Base-by-base conservation (phyloP, 1,140 invertebrate species). In the Drosophila hydei region DNA sequence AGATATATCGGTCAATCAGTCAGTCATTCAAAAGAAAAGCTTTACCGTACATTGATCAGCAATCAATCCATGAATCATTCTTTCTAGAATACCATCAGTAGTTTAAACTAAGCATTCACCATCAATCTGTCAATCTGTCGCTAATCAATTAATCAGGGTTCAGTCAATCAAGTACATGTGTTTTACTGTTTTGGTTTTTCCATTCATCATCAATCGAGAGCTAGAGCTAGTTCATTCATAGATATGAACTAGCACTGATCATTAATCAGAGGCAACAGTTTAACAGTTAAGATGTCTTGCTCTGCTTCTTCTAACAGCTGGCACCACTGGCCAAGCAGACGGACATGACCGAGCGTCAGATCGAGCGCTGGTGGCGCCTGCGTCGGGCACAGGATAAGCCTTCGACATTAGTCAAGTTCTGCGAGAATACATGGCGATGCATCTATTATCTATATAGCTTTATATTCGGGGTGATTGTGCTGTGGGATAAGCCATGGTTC, bases 401-500 rank as follows among this genome's bases (percentile, higher is more conserved):
- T 0, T 96, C 96, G 9, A 97, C 96, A 7, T 92, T 98, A 38
- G 94, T 95, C n/a, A 98, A 98, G 91, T 98, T 98, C 92, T 96
- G 96, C 88, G 97, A 98, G 92, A 97, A 96, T 90, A 94, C 95
- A 91, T 99, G 97, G 97, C 93, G 97, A 74, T 97, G 96, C 91
- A 92, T 95, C 2, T 99, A 98, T 93, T 99, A 99, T 92, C 92
- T 94, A 7, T 95, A 94, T 89, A 95, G 95, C 48, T 98, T 98
- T 91, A 92, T 94, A 11, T 98, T 95, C 92, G 98, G 98, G 12
- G 75, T 97, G 23, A 94, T 94, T 79, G 93, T 96, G 67, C 92
- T 99, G 25, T 98, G 97, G 97, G 95, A 98, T 91, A 99, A 99
- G 93, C 94, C 95, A 11, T 99, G 97, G 97, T 93, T 99, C 71